Conservation (phyloP, 2,888 invertebrate species). For the Tetragonisca angustula region DNA sequence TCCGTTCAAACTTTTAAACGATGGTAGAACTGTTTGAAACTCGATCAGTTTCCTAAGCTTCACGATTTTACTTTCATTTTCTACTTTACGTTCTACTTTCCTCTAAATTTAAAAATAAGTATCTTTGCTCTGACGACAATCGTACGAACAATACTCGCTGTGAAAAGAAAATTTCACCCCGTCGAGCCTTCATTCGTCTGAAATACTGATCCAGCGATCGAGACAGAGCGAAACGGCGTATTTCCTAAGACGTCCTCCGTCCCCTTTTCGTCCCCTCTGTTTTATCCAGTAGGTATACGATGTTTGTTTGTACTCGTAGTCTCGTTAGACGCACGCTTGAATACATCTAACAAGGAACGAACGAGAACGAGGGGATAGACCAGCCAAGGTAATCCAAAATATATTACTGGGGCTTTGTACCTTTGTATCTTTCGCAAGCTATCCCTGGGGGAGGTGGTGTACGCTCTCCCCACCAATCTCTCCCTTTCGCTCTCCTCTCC, state of each 20-base stretch:
- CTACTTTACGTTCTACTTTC: not conserved
- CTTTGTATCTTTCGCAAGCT: constrained; percentile 73
- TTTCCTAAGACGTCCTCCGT: constrained; percentile 24
- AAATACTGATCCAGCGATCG: constrained; percentile 48
- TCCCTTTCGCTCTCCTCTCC: constrained; percentile 1
- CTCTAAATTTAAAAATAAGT: not conserved
- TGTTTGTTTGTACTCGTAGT: constrained; percentile 67
- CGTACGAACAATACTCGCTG: not conserved
- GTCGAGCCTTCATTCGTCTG: constrained; percentile 40
- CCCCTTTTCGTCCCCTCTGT: constrained; percentile 11
- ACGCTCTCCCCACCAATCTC: constrained; percentile 15
- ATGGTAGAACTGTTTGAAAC: constrained; percentile 9
- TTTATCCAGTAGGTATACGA: constrained; percentile 34
- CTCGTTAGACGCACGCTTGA: constrained; percentile 73
- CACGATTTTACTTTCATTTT: not conserved
- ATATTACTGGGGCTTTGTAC: constrained; percentile 81
- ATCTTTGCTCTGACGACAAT: not conserved
- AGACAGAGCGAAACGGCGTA: not conserved
- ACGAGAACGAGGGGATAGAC: constrained; percentile 54
- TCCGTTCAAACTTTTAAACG: constrained; percentile 16
- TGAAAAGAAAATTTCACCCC: constrained; percentile 50
- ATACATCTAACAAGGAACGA: constrained; percentile 77
- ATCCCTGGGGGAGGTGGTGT: constrained; percentile 31
- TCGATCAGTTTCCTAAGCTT: not conserved
- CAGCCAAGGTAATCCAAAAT: constrained; percentile 76